These are phyloP conservation scores for Glareola pratincola DNA, from an alignment of 2,113 vertebrate species.

Conservation along the genomic window DNA sequence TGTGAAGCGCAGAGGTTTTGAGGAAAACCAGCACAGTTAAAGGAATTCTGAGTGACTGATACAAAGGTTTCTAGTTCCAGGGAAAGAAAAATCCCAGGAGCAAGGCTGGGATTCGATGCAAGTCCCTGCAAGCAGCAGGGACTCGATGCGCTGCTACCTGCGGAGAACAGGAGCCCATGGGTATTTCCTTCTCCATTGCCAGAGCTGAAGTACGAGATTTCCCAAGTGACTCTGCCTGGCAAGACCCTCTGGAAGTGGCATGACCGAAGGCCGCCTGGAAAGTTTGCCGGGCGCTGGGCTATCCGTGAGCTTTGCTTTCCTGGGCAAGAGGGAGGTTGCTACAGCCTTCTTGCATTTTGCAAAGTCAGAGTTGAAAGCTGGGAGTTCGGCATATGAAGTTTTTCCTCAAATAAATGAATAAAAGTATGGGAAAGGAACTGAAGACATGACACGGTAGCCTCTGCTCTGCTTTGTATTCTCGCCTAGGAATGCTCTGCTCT, in stretches of 20 bases:
- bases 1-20: not conserved
- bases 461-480: constrained; percentile 27
- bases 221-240: not conserved
- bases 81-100: not conserved
- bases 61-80: not conserved
- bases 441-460: not conserved
- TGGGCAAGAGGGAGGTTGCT: not conserved
- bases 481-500: not conserved
- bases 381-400: not conserved
- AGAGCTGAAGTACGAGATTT: not conserved
- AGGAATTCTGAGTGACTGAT: not conserved
- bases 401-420: not conserved
- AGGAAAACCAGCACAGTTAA: not conserved
- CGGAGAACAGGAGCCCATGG: not conserved
- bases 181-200: not conserved
- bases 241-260: not conserved
- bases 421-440: not conserved
- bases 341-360: not conserved
- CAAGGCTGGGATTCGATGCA: too few relatives aligned
- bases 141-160: not conserved
- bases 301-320: not conserved
- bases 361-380: not conserved
- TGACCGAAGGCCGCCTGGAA: not conserved
- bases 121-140: too few relatives aligned
- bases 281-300: not conserved